These are phyloP conservation scores for Smittia sp. DNA, from an alignment of 2,888 invertebrate species.

Conservation along the genomic window DNA sequence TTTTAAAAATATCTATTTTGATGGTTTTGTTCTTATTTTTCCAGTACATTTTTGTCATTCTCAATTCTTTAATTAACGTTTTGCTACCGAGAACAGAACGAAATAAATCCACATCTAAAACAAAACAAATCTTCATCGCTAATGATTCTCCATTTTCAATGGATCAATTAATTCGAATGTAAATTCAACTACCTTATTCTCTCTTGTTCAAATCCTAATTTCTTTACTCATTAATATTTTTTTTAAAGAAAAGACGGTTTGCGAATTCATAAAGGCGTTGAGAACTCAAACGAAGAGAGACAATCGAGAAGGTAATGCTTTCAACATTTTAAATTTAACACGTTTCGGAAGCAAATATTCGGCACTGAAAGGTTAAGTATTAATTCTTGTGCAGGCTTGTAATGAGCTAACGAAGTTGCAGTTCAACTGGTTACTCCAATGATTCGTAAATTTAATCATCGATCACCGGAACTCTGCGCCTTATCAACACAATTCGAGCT, in stretches of 20 bases:
- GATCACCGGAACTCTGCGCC: too few species aligned
- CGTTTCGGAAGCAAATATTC: conserved; percentile 38
- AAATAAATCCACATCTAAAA: conserved; percentile 34
- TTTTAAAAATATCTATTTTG: conserved; percentile 39
- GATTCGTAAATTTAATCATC: too few species aligned
- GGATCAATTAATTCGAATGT: background rate
- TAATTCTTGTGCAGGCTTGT: conserved; percentile 1
- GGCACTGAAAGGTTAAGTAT: conserved; percentile 40
- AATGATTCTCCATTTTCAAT: background rate
- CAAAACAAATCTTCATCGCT: conserved; percentile 9
- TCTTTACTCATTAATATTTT: background rate
- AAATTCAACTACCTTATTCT: conserved; percentile 6
- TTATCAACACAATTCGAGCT: too few species aligned
- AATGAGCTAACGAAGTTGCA: background rate
- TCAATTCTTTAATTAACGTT: conserved; percentile 27
- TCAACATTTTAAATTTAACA: conserved; percentile 4
- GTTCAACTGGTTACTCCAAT: too few species aligned
- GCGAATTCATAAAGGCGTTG: background rate
- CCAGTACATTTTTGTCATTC: conserved; percentile 27
- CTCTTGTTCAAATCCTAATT: background rate
- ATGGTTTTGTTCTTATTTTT: conserved; percentile 29
- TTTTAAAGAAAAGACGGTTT: background rate
- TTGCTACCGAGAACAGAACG: conserved; percentile 25
- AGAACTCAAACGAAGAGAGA: background rate
- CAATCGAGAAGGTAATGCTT: background rate